Conservation (phyloP, 1,140 invertebrate species). For the Chelonus insularis region DNA sequence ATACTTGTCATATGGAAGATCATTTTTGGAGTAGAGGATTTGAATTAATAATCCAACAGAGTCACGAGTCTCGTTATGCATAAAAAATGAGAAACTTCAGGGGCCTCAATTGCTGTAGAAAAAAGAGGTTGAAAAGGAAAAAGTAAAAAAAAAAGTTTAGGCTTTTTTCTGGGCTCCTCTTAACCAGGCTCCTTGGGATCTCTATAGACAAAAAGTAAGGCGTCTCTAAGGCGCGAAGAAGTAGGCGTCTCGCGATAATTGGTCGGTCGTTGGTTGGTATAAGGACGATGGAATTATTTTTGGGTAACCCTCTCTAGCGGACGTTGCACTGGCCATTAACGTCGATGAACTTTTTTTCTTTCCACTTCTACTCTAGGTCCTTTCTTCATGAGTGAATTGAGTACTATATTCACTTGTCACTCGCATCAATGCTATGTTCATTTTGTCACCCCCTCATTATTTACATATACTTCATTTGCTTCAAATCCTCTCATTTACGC, state of each 20-base stretch:
- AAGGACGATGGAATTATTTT: constrained; percentile 51
- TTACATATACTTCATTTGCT: constrained; percentile 54
- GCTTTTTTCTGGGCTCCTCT: not conserved
- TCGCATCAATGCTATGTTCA: constrained; percentile 12
- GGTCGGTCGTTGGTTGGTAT: constrained; percentile 40
- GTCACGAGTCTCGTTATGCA: not conserved
- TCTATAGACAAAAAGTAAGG: constrained; percentile 30
- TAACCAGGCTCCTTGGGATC: constrained; percentile 7
- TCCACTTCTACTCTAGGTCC: not conserved
- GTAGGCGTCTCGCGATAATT: constrained; percentile 52
- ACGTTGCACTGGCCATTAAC: constrained; percentile 54
- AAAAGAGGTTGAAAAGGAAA: not conserved
- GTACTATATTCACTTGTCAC: too few relatives aligned
- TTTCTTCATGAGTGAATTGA: not conserved
- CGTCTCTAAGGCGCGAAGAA: constrained; percentile 30
- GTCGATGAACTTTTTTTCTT: constrained; percentile 30
- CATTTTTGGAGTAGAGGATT: too few relatives aligned
- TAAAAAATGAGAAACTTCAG: not conserved
- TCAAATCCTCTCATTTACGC: constrained; percentile 23
- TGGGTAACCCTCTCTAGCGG: constrained; percentile 49
- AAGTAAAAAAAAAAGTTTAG: not conserved
- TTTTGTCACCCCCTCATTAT: constrained; percentile 46
- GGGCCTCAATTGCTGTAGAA: not conserved
- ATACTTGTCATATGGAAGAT: too few relatives aligned
- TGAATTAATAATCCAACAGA: too few relatives aligned